phyloP scores from a whole-genome alignment of 2,888 invertebrate genomes.

The Portevinia maculata region DNA sequence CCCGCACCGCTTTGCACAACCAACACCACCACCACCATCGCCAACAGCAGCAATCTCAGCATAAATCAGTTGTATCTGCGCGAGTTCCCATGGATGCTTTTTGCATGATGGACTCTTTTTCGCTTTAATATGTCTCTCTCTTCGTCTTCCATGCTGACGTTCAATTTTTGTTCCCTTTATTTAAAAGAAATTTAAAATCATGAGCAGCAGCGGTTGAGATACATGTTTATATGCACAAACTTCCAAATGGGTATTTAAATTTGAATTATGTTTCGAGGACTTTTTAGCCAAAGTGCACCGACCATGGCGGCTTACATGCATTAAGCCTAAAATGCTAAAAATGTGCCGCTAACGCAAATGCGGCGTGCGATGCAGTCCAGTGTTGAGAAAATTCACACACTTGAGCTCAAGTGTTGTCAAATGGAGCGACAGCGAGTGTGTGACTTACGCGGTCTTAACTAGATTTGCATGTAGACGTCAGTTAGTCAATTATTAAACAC shows the following conservation, averaged over 20 bases:
- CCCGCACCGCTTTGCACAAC: slow-evolving; percentile 3
- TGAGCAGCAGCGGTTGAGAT: slow-evolving; percentile 53
- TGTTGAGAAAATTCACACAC: slow-evolving; percentile 68
- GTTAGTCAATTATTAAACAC: slow-evolving; percentile 64
- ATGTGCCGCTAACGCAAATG: slow-evolving; percentile 42
- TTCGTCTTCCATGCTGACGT: neutral
- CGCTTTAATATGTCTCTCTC: slow-evolving; percentile 27
- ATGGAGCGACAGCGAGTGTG: slow-evolving; percentile 34
- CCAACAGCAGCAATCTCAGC: slow-evolving; percentile 56
- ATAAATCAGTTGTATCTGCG: slow-evolving; percentile 70
- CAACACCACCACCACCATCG: slow-evolving; percentile 14
- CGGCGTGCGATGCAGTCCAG: neutral
- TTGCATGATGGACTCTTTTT: slow-evolving; percentile 71
- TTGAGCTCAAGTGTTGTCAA: slow-evolving; percentile 40
- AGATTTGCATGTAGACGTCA: slow-evolving; percentile 71
- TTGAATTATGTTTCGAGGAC: slow-evolving; percentile 66
- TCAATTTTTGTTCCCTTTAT: slow-evolving; percentile 17
- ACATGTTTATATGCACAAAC: slow-evolving; percentile 72
- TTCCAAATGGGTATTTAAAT: slow-evolving; percentile 69
- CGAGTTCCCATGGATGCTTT: slow-evolving; percentile 72
- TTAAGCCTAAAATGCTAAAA: slow-evolving; percentile 61
- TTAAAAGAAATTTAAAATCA: slow-evolving; percentile 63
- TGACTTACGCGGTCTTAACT: slow-evolving; percentile 69
- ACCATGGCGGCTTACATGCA: slow-evolving; percentile 42
- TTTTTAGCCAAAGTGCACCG: slow-evolving; percentile 34